Base-by-base conservation (phyloP, 2,113 vertebrate genomes). In the Rhizomys pruinosus region DNA sequence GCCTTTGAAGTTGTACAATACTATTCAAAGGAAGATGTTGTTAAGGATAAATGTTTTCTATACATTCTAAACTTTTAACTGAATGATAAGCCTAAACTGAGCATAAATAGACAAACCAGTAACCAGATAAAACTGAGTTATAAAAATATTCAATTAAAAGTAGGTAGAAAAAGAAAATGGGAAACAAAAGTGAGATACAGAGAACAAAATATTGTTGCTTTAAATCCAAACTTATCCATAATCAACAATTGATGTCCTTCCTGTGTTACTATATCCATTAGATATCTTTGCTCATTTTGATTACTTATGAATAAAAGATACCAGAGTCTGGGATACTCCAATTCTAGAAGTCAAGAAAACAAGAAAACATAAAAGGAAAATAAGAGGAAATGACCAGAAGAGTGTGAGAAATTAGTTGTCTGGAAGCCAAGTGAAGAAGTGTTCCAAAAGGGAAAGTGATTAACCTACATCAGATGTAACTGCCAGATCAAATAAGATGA, bases 341-440 rank as follows among this genome's bases (percentile, higher is more conserved):
- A 64, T 69, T 79, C 87, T 84, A 78, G 23, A 85, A 42, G 22
- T 55, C 27, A 61, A 57, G 42, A 81, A 88, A 87, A 66, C 47
- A 84, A 92, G 66, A 34, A 92, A 72, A 77, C 27, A 74, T 85
- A 86, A 90, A 89, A 93, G 52, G 22, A 85, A 77, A 84, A 85
- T 92, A 16, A 66, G 69, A 77, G 66, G n/a, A 78, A 92, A 95
- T 52, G 63, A 37, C 20, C 37, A 78, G 20, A 87, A 89, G 27
- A 79, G 59, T 13, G 25, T 11, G 72, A 78, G 81, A 87, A 94
- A 90, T 88, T 71, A 77, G 73, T 19, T 85, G 17, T 90, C 47
- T 86, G 42, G 17, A 85, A 92, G 68, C 23, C 59, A 92, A 76
- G 34, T 29, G n/a, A 92, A 93, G 89, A 55, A 87, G 57, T 47